These are phyloP conservation scores for Sciurus carolinensis DNA, from an alignment of 2,797 vertebrate genomes.

Conservation along the genomic window DNA sequence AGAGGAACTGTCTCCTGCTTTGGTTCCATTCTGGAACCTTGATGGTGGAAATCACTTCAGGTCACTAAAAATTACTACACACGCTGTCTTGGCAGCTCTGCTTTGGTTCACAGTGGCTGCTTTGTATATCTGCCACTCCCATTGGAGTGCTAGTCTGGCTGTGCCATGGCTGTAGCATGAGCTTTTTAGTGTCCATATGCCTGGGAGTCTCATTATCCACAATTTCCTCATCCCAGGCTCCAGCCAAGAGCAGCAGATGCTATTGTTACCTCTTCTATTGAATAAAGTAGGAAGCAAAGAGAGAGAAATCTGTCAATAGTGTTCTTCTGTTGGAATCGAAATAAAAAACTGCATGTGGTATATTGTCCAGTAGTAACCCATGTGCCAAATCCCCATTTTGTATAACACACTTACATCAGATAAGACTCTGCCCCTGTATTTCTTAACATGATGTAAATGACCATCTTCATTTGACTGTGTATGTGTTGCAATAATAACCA, in stretches of 20 bases:
- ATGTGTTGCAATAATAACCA: conserved; percentile 25
- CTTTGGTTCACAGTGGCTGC: not conserved
- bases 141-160: not conserved
- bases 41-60: conserved; percentile 17
- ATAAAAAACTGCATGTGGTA: conserved; percentile 63
- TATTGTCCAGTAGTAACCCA: conserved; percentile 38
- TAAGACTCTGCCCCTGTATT: conserved; percentile 60
- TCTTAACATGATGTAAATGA: conserved; percentile 68
- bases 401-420: not conserved
- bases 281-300: conserved; percentile 72
- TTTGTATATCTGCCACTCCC: not conserved
- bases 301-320: conserved; percentile 70
- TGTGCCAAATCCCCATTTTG: conserved; percentile 59
- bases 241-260: conserved; percentile 80
- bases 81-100: conserved; percentile 38
- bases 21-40: not conserved
- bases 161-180: not conserved
- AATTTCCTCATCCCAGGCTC: conserved; percentile 72
- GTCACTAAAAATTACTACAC: not conserved
- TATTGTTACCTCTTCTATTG: conserved; percentile 76
- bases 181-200: conserved; percentile 69
- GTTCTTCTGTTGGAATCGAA: conserved; percentile 72
- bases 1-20: not conserved
- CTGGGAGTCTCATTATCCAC: conserved; percentile 67
- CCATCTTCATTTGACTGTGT: conserved; percentile 57